A percentile compares a stretch with the other conserved stretches of the same genome.
These are phyloP conservation scores for Ataeniobius toweri DNA, from an alignment of 2,797 vertebrate genomes.

Conservation along the genomic window DNA sequence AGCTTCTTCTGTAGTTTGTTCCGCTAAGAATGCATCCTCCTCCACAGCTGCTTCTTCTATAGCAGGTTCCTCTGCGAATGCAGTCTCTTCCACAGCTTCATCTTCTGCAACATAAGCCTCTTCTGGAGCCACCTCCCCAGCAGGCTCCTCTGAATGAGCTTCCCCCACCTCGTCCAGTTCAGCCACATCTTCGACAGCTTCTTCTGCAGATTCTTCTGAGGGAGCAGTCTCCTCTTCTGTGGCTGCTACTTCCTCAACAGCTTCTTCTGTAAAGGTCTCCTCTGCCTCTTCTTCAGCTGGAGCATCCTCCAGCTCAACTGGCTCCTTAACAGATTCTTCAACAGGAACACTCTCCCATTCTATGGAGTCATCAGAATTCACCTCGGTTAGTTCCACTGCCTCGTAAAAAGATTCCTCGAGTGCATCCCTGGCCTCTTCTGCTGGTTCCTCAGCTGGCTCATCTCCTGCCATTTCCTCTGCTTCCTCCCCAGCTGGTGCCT, in stretches of 20 bases:
- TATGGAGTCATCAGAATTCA: background rate
- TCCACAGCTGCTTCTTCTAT: constrained; percentile 3
- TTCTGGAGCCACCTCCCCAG: constrained; percentile 1
- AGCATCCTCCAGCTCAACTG: constrained; percentile 12
- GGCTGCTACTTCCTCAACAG: background rate
- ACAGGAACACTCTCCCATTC: background rate
- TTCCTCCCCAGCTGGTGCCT: background rate
- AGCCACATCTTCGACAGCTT: background rate
- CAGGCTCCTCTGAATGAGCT: background rate
- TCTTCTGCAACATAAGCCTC: constrained; percentile 3
- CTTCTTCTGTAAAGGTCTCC: constrained; percentile 1
- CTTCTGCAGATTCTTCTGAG: constrained; percentile 6
- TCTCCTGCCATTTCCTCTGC: constrained; percentile 3
- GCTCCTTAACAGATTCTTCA: background rate
- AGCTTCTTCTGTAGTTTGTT: background rate
- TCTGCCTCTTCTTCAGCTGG: background rate
- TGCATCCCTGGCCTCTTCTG: constrained; percentile 16
- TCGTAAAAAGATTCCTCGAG: constrained; percentile 18
- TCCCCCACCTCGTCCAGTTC: constrained; percentile 4
- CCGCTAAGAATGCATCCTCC: constrained; percentile 2
- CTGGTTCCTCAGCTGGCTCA: constrained; percentile 4
- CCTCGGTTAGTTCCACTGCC: background rate
- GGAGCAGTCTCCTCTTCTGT: background rate
- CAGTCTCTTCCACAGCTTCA: background rate
- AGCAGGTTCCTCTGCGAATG: background rate